Evolutionary conservation across 2,888 invertebrate genomes (phyloP).

Genomic region (Caenorhabditis zanzibari): DNA sequence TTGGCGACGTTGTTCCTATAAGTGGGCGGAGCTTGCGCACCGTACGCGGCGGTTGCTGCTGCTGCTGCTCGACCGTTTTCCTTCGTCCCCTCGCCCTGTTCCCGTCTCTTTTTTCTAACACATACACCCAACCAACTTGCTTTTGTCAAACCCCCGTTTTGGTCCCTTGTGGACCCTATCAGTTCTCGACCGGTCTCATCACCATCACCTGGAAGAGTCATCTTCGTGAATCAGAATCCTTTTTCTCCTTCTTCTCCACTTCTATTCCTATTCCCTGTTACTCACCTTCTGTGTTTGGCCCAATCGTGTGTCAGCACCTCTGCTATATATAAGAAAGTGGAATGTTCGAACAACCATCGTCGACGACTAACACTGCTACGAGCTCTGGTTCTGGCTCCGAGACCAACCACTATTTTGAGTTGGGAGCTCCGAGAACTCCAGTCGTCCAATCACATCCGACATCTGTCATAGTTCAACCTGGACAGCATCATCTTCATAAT

Average conservation of each 20-base stretch:
- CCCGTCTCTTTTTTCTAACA: slow-evolving; percentile 16
- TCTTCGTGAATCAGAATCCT: slow-evolving; percentile 59
- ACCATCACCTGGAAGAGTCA: slow-evolving; percentile 51
- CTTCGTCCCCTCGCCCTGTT: slow-evolving; percentile 1
- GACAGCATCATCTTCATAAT: slow-evolving; percentile 26
- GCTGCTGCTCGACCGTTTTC: slow-evolving; percentile 43
- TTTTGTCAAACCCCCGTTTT: slow-evolving; percentile 13
- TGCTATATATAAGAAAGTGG: slow-evolving; percentile 50
- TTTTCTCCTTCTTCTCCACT: slow-evolving; percentile 25
- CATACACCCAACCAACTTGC: slow-evolving; percentile 28
- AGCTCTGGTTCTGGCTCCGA: slow-evolving; percentile 36
- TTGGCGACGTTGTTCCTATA: slow-evolving; percentile 6
- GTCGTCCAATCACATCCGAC: slow-evolving; percentile 33
- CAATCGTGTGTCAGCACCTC: slow-evolving; percentile 55
- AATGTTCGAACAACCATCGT: slow-evolving; percentile 56
- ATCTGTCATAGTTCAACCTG: slow-evolving; percentile 48
- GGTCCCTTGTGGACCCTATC: slow-evolving; percentile 19
- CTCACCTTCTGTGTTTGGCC: slow-evolving; percentile 58
- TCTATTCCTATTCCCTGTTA: slow-evolving; percentile 49
- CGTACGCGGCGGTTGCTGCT: slow-evolving; percentile 31
- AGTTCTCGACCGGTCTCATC: background rate
- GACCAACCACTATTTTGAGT: slow-evolving; percentile 30
- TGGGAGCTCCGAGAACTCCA: slow-evolving; percentile 15
- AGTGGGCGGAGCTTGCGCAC: slow-evolving; percentile 51
- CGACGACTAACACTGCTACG: slow-evolving; percentile 39